These are phyloP conservation scores for Holothuria glaberrima DNA, from an alignment of 35 echinoderm and acorn worm genomes.

Conservation along the genomic window DNA sequence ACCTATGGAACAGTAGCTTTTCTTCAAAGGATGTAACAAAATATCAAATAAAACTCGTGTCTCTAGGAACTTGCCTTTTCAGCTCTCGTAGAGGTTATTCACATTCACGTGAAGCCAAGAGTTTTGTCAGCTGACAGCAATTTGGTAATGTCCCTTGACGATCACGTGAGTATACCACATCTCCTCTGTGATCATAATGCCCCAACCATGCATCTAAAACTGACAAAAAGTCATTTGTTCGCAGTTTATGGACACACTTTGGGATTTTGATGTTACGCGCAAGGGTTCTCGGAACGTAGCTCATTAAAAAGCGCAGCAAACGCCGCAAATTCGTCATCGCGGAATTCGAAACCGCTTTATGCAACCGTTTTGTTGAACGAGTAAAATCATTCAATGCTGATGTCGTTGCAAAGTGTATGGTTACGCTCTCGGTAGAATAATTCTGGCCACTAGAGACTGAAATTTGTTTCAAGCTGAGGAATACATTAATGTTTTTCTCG, in stretches of 20 bases:
- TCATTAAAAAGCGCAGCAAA: slow-evolving; percentile 7
- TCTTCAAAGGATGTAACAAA: too few species aligned
- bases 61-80: too few species aligned
- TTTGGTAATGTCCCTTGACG: slow-evolving; percentile 7
- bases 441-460: not conserved
- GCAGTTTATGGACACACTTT: not conserved
- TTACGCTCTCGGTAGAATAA: slow-evolving; percentile 18
- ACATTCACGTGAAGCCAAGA: not conserved
- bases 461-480: slow-evolving; percentile 6
- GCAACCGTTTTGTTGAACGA: slow-evolving; percentile 28
- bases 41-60: too few species aligned
- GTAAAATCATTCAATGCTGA: slow-evolving; percentile 2
- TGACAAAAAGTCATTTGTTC: slow-evolving; percentile 9
- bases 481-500: slow-evolving; percentile 36
- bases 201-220: not conserved
- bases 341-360: slow-evolving; percentile 9
- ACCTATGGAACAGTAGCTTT: too few species aligned
- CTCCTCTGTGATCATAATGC: too few species aligned
- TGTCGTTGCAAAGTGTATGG: slow-evolving; percentile 6
- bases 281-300: not conserved
- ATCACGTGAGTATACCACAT: slow-evolving; percentile 6
- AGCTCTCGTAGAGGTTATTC: not conserved
- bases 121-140: not conserved
- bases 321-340: slow-evolving; percentile 8
- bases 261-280: not conserved